Conservation (phyloP, 2,113 vertebrate species). For the Mirounga angustirostris region DNA sequence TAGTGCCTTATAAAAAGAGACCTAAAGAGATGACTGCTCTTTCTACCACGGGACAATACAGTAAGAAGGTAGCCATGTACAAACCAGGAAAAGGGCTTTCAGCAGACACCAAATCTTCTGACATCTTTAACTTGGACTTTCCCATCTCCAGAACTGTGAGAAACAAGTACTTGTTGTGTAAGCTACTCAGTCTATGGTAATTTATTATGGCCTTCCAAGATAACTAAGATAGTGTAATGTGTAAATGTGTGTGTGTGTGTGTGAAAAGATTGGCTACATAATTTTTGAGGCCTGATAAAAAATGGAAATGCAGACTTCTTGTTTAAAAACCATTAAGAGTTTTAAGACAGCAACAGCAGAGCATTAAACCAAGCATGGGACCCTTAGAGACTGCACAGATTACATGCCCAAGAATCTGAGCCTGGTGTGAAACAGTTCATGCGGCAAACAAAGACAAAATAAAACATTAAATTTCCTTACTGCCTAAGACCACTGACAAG, state of each 20-base stretch:
- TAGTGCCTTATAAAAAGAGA: not conserved
- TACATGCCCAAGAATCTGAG: not conserved
- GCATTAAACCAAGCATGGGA: not conserved
- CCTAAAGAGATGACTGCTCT: not conserved
- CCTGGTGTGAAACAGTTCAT: not conserved
- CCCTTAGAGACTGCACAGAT: not conserved
- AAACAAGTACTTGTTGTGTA: not conserved
- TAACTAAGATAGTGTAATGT: not conserved
- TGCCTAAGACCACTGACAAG: not conserved
- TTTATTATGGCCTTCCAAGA: not conserved
- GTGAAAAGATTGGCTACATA: not conserved
- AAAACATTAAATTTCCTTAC: not conserved
- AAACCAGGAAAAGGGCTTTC: not conserved
- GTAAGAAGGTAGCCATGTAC: not conserved
- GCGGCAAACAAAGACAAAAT: not conserved
- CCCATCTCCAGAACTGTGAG: not conserved
- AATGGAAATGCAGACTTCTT: not conserved
- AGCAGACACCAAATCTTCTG: not conserved
- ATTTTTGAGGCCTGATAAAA: not conserved
- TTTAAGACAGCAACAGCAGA: not conserved
- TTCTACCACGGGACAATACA: not conserved
- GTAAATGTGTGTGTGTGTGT: not conserved
- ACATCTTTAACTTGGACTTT: not conserved
- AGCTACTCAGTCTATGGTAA: not conserved
- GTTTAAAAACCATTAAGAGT: not conserved